Evolutionary conservation across 2,113 vertebrate species (phyloP), one percentile per base, ranked within the genome.

Genomic region (Oceanodroma tethys): DNA sequence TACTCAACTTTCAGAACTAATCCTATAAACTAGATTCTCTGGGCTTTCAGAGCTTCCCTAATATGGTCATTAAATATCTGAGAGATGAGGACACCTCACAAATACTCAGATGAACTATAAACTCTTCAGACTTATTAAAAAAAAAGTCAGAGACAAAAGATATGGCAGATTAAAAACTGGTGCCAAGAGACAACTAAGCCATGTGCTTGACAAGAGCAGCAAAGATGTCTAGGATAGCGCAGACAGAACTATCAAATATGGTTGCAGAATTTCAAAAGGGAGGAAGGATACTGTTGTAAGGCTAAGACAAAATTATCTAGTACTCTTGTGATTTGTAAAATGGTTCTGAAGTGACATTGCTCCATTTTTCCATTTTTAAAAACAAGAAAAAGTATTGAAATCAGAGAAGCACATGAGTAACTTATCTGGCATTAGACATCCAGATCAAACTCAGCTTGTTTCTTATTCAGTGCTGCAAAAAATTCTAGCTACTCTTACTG

Each of bases 61-160:
- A 97, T 97, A 97, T 86, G 93, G 97, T 76, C 79, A 88, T 82
- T 86, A 94, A 94, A 95, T 91, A 94, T 80, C 91, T 96, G 66
- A 93, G 93, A 88, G 86, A 97, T 97, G 94, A 97, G 86, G 62
- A 93, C 74, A 91, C 84, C 60, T 91, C 94, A 88, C 73, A 94
- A 80, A 94, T 91, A n/a, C 74, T 86, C 81, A 91, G 53, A 81
- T 72, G 59, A 91, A 87, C 89, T 82, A 76, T 85, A 96, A 96
- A 95, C 66, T 93, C 81, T 36, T 82, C 68, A 87, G 73, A 89
- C 40, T 87, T 65, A 56, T 58, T 26, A 90, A 86, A 86, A 82
- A 75, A 74, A 20, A 19, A 52, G 14, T 50, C 42, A 81, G 67
- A 93, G 40, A 90, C 73, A 73, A 86, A 89, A 90, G 87, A 95